Conservation (phyloP, 2,888 invertebrate genomes). For the Lasioglossum marginatum region DNA sequence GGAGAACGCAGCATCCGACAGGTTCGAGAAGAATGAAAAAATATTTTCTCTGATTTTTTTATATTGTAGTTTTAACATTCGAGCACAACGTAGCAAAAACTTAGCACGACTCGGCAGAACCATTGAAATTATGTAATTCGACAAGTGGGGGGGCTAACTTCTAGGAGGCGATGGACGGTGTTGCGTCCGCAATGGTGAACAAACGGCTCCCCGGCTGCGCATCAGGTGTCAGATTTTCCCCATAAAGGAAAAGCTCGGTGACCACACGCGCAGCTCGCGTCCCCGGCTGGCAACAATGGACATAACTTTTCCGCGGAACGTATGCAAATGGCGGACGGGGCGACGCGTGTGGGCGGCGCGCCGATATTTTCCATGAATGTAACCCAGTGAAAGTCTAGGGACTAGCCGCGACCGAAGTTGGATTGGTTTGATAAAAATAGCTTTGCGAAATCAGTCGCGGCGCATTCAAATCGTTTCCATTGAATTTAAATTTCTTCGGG, state of each 20-base stretch:
- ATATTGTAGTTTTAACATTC: too few relatives aligned
- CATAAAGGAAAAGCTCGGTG: background rate
- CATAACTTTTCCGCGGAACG: background rate
- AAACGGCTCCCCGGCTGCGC: too few relatives aligned
- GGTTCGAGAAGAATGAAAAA: too few relatives aligned
- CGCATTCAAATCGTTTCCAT: constrained; percentile 21
- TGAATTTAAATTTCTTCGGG: constrained; percentile 30
- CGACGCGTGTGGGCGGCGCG: constrained; percentile 15
- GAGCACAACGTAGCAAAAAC: too few relatives aligned
- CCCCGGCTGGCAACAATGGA: constrained; percentile 14
- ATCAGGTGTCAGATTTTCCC: background rate
- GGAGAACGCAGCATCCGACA: background rate
- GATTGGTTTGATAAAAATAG: constrained; percentile 7
- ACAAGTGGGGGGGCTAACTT: too few relatives aligned
- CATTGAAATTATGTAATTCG: too few relatives aligned
- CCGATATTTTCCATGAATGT: constrained; percentile 12
- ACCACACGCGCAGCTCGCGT: background rate
- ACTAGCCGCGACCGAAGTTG: background rate
- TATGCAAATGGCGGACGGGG: background rate
- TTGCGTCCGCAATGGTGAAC: too few relatives aligned
- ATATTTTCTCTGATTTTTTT: too few relatives aligned
- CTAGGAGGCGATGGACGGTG: too few relatives aligned
- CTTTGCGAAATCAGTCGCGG: constrained; percentile 23
- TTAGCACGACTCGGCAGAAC: too few relatives aligned
- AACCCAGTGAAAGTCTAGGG: constrained; percentile 24